Percentiles rank a stretch among this genome's conserved stretches.
phyloP scores from a whole-genome alignment of 2,113 vertebrate species.

The Oceanodroma tethys region DNA sequence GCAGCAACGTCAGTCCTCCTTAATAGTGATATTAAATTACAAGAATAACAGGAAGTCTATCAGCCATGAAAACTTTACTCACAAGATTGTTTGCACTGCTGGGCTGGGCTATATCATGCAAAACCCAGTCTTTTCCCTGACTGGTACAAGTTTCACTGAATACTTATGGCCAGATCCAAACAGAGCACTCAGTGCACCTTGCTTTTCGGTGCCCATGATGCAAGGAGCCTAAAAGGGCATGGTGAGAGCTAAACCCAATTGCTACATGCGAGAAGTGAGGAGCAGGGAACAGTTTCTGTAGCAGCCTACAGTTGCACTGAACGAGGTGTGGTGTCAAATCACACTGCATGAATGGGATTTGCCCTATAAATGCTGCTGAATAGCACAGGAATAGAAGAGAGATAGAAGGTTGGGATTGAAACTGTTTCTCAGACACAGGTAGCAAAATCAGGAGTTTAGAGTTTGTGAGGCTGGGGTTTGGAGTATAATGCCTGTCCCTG shows the following conservation, averaged over 20 bases:
- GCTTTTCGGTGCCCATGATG: too few species aligned
- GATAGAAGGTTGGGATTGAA: neutral
- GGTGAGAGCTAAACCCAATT: neutral
- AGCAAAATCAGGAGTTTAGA: neutral
- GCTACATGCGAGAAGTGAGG: neutral
- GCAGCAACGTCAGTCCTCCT: neutral
- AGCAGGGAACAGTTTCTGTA: neutral
- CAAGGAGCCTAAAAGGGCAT: neutral
- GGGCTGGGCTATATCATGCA: neutral
- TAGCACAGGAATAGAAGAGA: neutral
- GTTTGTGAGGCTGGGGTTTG: neutral
- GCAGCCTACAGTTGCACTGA: neutral
- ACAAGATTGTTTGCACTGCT: neutral
- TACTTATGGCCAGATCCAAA: fast-evolving
- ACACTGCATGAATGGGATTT: fast-evolving
- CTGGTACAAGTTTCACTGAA: neutral
- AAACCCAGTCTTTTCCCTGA: neutral
- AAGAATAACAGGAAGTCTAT: slow-evolving; percentile 30
- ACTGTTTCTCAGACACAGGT: neutral
- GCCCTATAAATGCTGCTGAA: neutral
- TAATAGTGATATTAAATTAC: neutral
- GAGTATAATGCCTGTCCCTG: neutral
- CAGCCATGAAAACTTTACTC: slow-evolving; percentile 17
- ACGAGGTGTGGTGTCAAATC: neutral
- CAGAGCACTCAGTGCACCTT: neutral